Percentiles rank a stretch among this genome's conserved stretches.
phyloP scores from a whole-genome alignment of 2,797 vertebrate genomes.

The Anabas testudineus region DNA sequence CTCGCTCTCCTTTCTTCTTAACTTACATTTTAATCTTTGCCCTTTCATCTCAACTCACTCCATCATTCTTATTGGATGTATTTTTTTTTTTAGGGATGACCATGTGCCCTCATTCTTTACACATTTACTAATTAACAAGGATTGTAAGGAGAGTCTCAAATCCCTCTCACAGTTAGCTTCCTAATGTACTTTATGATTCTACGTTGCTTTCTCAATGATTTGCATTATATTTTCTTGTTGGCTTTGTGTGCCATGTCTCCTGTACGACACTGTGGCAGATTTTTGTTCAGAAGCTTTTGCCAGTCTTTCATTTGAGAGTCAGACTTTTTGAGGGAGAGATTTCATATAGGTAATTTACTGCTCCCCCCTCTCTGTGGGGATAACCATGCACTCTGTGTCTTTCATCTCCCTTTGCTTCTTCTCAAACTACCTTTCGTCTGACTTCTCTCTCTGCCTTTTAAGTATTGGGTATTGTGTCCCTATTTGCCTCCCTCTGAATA shows the following conservation, averaged over 20 bases:
- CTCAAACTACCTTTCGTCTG: conserved; percentile 49
- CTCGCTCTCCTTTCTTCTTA: background rate
- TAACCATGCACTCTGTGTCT: conserved; percentile 44
- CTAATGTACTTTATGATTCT: background rate
- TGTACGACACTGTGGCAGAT: conserved; percentile 19
- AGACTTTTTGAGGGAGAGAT: conserved; percentile 50
- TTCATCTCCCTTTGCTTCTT: conserved; percentile 54
- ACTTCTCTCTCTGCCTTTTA: conserved; percentile 29
- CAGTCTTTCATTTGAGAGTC: conserved; percentile 51
- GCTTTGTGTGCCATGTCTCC: conserved; percentile 19
- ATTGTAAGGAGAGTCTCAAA: background rate
- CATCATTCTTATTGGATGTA: background rate
- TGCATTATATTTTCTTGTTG: conserved; percentile 35
- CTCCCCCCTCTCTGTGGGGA: conserved; percentile 17
- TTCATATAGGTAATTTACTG: conserved; percentile 51
- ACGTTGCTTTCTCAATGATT: conserved; percentile 23
- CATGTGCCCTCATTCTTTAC: background rate
- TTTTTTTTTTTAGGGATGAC: conserved; percentile 7
- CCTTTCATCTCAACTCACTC: background rate
- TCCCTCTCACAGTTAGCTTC: background rate
- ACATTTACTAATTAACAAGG: conserved; percentile 8
- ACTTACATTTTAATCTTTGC: background rate
- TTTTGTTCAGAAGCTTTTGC: conserved; percentile 47
- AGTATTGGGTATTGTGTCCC: conserved; percentile 31
- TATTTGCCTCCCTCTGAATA: conserved; percentile 35